Evolutionary conservation across 2,888 invertebrate species (phyloP).

Genomic region (Nephrotoma guestfalica): DNA sequence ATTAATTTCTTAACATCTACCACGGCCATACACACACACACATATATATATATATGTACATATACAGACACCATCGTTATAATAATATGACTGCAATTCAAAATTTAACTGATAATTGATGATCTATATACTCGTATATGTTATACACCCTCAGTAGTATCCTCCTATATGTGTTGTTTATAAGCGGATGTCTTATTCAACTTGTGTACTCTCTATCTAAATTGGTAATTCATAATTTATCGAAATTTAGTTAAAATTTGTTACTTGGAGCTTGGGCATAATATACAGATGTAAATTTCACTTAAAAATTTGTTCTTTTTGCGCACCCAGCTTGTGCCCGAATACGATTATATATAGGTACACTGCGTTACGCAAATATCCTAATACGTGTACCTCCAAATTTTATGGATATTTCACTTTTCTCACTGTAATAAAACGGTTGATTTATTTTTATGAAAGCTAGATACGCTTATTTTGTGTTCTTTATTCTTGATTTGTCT

Average conservation of each 20-base stretch:
- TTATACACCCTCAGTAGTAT: neutral
- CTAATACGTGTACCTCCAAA: neutral
- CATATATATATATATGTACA: neutral
- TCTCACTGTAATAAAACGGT: neutral
- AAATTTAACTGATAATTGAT: neutral
- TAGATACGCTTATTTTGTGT: neutral
- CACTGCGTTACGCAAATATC: no score
- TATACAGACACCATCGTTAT: neutral
- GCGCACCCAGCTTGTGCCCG: neutral
- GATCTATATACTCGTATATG: neutral
- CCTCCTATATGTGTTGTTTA: no score
- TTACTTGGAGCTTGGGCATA: neutral
- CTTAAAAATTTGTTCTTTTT: neutral
- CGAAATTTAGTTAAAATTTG: neutral
- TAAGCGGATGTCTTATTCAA: neutral
- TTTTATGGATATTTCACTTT: neutral
- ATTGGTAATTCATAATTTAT: neutral
- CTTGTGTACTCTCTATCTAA: neutral
- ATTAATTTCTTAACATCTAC: neutral
- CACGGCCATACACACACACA: neutral
- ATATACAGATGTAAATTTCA: neutral
- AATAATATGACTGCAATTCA: neutral
- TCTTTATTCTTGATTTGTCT: neutral
- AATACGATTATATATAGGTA: neutral
- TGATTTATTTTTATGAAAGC: neutral